Percentiles rank a stretch among this genome's conserved stretches.
These are phyloP conservation scores for Entomobrya proxima DNA, from an alignment of 2,888 invertebrate species.

Conservation along the genomic window DNA sequence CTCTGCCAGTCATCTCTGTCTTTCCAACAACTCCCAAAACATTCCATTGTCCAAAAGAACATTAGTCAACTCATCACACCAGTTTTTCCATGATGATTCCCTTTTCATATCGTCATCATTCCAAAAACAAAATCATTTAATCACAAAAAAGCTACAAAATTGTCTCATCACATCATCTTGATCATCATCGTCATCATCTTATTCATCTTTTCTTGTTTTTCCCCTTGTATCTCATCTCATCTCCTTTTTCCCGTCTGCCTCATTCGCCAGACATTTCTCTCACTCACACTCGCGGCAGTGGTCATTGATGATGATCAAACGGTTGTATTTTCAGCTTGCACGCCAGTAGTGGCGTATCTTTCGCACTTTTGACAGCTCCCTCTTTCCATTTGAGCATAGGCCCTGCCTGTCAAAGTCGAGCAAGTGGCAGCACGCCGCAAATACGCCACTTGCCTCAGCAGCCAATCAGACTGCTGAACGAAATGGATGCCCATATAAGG, in stretches of 20 bases:
- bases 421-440: slow-evolving; percentile 1
- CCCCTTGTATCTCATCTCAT: too few relatives aligned
- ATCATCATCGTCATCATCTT: not conserved
- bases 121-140: too few relatives aligned
- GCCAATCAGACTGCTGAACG: slow-evolving; percentile 44
- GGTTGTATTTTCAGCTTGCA: slow-evolving; percentile 21
- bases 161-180: not conserved
- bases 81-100: too few relatives aligned
- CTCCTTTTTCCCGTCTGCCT: too few relatives aligned
- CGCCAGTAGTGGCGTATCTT: slow-evolving; percentile 25
- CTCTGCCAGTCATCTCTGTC: not conserved
- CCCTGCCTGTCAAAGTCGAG: slow-evolving; percentile 17
- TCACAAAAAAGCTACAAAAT: too few relatives aligned
- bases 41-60: too few relatives aligned
- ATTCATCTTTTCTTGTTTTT: not conserved
- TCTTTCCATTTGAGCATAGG: not conserved
- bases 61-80: too few relatives aligned
- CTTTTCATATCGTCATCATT: too few relatives aligned
- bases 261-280: too few relatives aligned
- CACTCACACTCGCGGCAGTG: not conserved
- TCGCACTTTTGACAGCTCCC: slow-evolving; percentile 45
- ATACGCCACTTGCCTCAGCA: slow-evolving; percentile 34
- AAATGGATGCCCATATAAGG: slow-evolving; percentile 63
- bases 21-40: too few relatives aligned
- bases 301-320: slow-evolving; percentile 58